Evolutionary conservation across 2,888 invertebrate genomes (phyloP), one percentile per base, ranked within the genome.

Genomic region (Eupeodes luniger): DNA sequence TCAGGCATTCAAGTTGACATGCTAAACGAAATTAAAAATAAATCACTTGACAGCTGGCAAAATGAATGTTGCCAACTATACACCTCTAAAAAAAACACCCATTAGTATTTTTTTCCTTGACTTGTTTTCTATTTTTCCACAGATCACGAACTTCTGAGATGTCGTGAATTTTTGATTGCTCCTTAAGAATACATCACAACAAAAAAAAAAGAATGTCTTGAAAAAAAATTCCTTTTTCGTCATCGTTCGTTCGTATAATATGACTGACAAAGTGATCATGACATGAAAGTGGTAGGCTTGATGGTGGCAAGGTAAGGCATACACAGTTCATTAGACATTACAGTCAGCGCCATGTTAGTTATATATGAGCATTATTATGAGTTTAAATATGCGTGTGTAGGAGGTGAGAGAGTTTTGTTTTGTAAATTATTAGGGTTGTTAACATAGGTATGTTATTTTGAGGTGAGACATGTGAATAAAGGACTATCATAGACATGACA

Each of bases 111-210:
- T 19, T 27, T 27, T 27, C 27, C 27, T 27, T 27, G 27, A 27
- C 27, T 27, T 34, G 34, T 64, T 51, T 19, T 19, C 12, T 64
- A 19, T 51, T 67, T 67, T 53, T 59, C 57, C 75, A 59, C 55
- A 72, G 82, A 79, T 82, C 74, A 86, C 74, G 81, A 44, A 57
- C 74, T 59, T 59, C 40, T 40, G 49, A 67, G 70, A 62, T 80
- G 76, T 75, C 79, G 78, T 79, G 85, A 44, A 69, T 74, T 85
- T 67, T 67, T 67, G 70, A 81, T 85, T 62, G 47, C 40, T 19
- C 69, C 55, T 62, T 11, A 47, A 19, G 64, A 36, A 67, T 40
- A 16, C 49, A 12, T 34, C 9, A 49, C 4, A 16, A 36, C n/a
- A n/a, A 34, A 49, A 27, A 47, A 66, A 66, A 14, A 14, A 47